Conservation (phyloP, 2,888 invertebrate species). For the Chirona hameri region DNA sequence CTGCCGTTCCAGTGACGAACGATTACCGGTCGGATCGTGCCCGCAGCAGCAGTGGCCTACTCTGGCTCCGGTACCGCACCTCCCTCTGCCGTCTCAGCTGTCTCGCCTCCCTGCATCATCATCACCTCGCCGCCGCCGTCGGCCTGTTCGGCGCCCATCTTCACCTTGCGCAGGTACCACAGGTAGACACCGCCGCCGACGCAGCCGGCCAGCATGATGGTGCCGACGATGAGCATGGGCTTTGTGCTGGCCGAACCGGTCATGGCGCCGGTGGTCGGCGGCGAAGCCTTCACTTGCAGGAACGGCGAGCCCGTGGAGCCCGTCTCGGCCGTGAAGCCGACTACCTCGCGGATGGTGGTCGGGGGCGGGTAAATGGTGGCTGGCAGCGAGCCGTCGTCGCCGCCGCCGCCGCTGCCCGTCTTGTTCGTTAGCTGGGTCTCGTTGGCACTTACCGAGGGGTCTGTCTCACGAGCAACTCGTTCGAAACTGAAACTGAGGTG, state of each 20-base stretch:
- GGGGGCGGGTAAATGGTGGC: neutral
- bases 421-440: neutral
- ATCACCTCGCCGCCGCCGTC: neutral
- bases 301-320: neutral
- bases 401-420: neutral
- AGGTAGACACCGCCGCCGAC: neutral
- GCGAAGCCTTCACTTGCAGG: neutral
- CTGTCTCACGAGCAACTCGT: neutral
- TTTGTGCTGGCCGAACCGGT: neutral
- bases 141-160: neutral
- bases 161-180: neutral
- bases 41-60: too few species aligned
- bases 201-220: constrained; percentile 9
- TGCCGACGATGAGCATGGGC: neutral
- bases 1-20: too few species aligned
- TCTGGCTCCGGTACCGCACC: neutral
- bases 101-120: neutral
- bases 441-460: too few species aligned
- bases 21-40: too few species aligned
- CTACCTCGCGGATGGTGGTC: neutral
- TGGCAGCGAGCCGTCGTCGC: neutral
- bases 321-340: neutral
- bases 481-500: too few species aligned
- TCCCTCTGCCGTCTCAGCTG: neutral
- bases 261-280: neutral